Base-by-base conservation (phyloP, 1,140 invertebrate species). In the Panagrolaimus sp. region DNA sequence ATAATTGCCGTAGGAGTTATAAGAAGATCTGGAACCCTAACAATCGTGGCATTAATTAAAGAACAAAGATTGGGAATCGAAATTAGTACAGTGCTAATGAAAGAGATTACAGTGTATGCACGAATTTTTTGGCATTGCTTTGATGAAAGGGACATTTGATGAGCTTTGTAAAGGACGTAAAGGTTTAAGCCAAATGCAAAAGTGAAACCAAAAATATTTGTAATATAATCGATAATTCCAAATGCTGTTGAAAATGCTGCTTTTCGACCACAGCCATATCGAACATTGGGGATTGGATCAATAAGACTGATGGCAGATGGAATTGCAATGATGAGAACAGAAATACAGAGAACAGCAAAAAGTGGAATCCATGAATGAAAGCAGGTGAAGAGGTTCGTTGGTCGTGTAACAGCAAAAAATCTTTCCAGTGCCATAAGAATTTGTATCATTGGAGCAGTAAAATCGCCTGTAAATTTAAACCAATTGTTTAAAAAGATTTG, bases 241-340 rank as follows among this genome's bases (percentile, higher is more conserved):
- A 57, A 20, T 0, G 51, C 14, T 0, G 51, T 57, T 14, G 20
- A 20, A 16, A n/a, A 57, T 0, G 51, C 51, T 0, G 51, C 51
- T 8, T 57, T 57, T 23, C 51, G 51, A 57, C 51, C 51, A 20
- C 51, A 57, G 4, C 20, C 20, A 27, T 57, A 57, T 57, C 27
- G 20, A 2, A 57, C 51, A 57, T 57, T 57, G 11, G 51, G 51
- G 2, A 20, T 20, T 4, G 51, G 16, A 20, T 27, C 20, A 8
- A 57, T 25, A 1, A 27, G 20, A 11, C 51, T 20, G 8, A 57
- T 57, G 13, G 27, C 27, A 3, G 51, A 14, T 1, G 51, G 51
- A 16, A 57, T 57, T 0, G 27, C 11, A 1, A 20, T 57, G 20
- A 57, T 57, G 3, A 23, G 14, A 48, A 48, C 14, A 4, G 47